Percentiles rank a stretch among this genome's conserved stretches.
These are phyloP conservation scores for Spilogale gracilis DNA, from an alignment of 2,113 vertebrate species.

Conservation along the genomic window DNA sequence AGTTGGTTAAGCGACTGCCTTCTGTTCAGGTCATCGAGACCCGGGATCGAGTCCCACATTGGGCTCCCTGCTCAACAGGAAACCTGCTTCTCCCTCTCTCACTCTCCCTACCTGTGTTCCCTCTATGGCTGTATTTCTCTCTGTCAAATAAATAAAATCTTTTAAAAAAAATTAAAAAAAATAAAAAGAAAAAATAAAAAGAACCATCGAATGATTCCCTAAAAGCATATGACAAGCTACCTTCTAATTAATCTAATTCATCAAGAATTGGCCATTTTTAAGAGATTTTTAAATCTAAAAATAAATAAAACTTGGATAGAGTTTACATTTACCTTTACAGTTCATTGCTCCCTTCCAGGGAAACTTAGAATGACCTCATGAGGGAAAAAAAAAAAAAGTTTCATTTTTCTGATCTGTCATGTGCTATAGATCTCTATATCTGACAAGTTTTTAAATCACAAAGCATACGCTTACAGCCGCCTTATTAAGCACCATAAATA, in stretches of 20 bases:
- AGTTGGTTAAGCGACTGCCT: no score
- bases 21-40: no score
- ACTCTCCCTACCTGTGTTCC: no score
- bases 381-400: neutral
- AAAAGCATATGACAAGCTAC: neutral
- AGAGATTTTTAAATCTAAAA: slow-evolving; percentile 64
- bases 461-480: neutral
- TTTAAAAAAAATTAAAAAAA: no score
- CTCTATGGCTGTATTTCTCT: no score
- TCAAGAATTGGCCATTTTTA: slow-evolving; percentile 48
- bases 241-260: slow-evolving; percentile 44
- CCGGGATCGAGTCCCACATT: no score
- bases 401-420: slow-evolving; percentile 45
- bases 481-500: slow-evolving; percentile 51
- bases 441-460: slow-evolving; percentile 68
- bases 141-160: no score
- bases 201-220: neutral
- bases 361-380: slow-evolving; percentile 70
- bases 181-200: neutral
- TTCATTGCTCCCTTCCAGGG: neutral
- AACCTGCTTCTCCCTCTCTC: no score
- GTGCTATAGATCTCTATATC: slow-evolving; percentile 33
- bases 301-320: slow-evolving; percentile 60
- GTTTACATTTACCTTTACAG: slow-evolving; percentile 55
- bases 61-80: no score